Evolutionary conservation across 2,888 invertebrate genomes (phyloP).

Genomic region (Gryllus longicercus): DNA sequence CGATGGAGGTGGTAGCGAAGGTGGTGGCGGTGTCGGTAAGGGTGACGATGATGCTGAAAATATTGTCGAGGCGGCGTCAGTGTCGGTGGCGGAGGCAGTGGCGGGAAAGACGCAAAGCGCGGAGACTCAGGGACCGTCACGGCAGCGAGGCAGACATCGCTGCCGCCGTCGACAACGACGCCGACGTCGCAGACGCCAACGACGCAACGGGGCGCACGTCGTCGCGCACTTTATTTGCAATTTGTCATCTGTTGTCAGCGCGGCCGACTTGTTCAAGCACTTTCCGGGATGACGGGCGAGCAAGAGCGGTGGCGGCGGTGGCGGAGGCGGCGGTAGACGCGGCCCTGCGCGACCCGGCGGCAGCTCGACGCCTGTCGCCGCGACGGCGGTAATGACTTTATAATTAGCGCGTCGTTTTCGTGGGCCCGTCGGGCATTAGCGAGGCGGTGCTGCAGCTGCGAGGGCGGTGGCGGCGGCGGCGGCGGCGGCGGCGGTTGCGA

Average conservation of each 20-base stretch:
- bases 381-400: constrained; percentile 17
- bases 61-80: too few relatives aligned
- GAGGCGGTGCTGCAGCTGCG: neutral
- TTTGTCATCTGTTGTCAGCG: constrained; percentile 10
- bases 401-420: constrained; percentile 17
- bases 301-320: neutral
- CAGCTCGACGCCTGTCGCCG: constrained; percentile 6
- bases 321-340: neutral
- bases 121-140: too few relatives aligned
- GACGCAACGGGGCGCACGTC: neutral
- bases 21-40: too few relatives aligned
- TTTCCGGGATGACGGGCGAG: constrained; percentile 9
- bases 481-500: neutral
- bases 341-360: neutral
- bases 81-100: too few relatives aligned
- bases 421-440: constrained; percentile 6
- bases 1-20: too few relatives aligned
- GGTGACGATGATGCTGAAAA: too few relatives aligned
- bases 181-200: neutral
- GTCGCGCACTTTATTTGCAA: constrained; percentile 17
- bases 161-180: too few relatives aligned
- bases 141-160: too few relatives aligned
- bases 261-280: constrained; percentile 17
- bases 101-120: too few relatives aligned
- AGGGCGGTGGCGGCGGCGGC: neutral